These are phyloP conservation scores for Muscicapa adusta DNA, from an alignment of 2,113 vertebrate genomes.

Conservation along the genomic window DNA sequence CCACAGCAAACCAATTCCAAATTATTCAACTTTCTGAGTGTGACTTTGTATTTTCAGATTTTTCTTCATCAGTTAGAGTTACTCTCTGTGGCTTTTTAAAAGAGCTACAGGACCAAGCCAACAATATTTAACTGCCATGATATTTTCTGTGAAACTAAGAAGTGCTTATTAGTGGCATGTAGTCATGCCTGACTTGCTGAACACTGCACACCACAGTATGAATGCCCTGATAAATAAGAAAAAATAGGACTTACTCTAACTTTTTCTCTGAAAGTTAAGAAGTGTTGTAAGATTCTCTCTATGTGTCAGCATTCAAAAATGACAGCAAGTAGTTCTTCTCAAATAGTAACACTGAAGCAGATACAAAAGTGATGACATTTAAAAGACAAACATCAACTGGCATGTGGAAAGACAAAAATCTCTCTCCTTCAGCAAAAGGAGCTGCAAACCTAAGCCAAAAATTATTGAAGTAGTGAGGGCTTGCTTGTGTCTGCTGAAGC, in stretches of 20 bases:
- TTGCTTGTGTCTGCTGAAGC: background rate
- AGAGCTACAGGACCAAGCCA: background rate
- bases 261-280: background rate
- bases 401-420: background rate
- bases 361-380: background rate
- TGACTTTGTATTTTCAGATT: background rate
- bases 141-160: background rate
- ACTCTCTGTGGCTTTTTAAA: background rate
- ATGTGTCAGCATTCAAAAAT: background rate
- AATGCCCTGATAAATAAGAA: background rate
- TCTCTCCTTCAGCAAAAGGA: background rate
- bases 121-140: background rate
- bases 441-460: background rate
- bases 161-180: background rate
- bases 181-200: background rate
- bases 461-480: background rate
- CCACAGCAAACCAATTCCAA: conserved; percentile 17
- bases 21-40: background rate
- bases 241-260: background rate
- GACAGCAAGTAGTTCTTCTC: background rate
- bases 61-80: background rate
- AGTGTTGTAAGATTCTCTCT: background rate
- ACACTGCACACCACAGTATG: background rate
- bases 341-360: background rate
- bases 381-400: background rate